Conservation (phyloP, 2,888 invertebrate genomes). For the Panopea generosa region DNA sequence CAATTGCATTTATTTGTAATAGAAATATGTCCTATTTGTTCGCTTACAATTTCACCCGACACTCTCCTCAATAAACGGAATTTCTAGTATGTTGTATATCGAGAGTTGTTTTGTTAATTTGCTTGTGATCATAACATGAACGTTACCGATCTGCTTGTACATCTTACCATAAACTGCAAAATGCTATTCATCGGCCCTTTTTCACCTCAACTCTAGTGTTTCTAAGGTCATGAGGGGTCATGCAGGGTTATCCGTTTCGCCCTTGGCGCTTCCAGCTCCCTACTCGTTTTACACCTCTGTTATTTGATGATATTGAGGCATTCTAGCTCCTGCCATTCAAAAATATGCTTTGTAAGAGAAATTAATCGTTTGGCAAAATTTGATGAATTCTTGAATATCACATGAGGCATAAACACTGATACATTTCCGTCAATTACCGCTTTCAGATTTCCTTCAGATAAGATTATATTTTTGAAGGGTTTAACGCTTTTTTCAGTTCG, state of each 20-base stretch:
- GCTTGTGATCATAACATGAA: constrained; percentile 37
- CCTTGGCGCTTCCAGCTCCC: constrained; percentile 30
- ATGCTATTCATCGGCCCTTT: constrained; percentile 26
- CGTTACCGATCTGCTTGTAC: constrained; percentile 38
- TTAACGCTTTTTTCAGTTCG: constrained; percentile 25
- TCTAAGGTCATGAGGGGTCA: constrained; percentile 54
- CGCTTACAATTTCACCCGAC: constrained; percentile 16
- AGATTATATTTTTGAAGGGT: constrained; percentile 35
- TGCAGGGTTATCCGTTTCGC: constrained; percentile 34
- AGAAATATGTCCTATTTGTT: no score
- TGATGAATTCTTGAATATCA: constrained; percentile 54
- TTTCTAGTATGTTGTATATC: constrained; percentile 21
- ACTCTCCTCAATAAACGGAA: constrained; percentile 33
- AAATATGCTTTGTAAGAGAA: constrained; percentile 51
- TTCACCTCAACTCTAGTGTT: constrained; percentile 25
- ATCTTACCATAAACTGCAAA: constrained; percentile 12
- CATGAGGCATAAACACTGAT: constrained; percentile 41
- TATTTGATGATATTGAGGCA: constrained; percentile 43
- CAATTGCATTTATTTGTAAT: no score
- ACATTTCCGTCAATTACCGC: constrained; percentile 55
- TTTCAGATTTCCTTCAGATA: constrained; percentile 42
- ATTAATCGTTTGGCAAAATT: constrained; percentile 57
- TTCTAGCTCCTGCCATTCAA: constrained; percentile 48
- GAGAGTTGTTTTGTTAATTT: constrained; percentile 33
- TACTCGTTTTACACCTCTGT: constrained; percentile 44